Base-by-base conservation (phyloP, 2,113 vertebrate species). In the Saguinus imperator region DNA sequence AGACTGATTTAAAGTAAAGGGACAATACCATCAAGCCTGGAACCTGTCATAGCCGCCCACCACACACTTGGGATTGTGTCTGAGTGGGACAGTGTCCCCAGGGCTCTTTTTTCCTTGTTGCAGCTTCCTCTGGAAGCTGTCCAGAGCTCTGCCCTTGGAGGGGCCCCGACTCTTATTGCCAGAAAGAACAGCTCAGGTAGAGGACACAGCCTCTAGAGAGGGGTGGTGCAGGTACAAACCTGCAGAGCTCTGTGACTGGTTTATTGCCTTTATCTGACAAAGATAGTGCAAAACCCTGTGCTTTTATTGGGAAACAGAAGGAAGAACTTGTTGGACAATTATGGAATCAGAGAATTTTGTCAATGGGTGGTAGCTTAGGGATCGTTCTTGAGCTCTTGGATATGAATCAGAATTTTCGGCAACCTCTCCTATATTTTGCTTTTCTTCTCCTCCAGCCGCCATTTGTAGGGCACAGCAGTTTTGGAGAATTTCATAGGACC, bases 61-160 rank as follows among this genome's bases (percentile, higher is more conserved):
- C 29, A 29, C 5, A 0, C 27, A 8, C 11, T 17, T 50, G 1
- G 3, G 1, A 35, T 17, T 12, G 25, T 27, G 61, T 84, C 61
- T 4, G 29, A 72, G 13, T n/a, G 23, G 89, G 76, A 37, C 1
- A 0, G 50, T 25, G 66, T 40, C 79, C 76, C 66, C 1, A 1
- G 35, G 45, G 76, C 35, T 48, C 66, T 29, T 29, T 75, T 75
- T 72, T 40, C 48, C 89, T 48, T 58, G 81, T 87, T 91, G 29
- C 17, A 18, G 35, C 35, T 89, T 52, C 1, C 10, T 86, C 20
- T 81, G 92, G 77, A 81, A 70, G 40, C 48, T 2, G 2, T 66
- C 70, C 37, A 25, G 76, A 81, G 82, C 35, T 77, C 45, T 55
- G 18, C n/a, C 29, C 29, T 50, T 37, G 35, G 66, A 64, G n/a